Evolutionary conservation across 2,113 vertebrate genomes (phyloP).

Genomic region (Apteryx mantelli): DNA sequence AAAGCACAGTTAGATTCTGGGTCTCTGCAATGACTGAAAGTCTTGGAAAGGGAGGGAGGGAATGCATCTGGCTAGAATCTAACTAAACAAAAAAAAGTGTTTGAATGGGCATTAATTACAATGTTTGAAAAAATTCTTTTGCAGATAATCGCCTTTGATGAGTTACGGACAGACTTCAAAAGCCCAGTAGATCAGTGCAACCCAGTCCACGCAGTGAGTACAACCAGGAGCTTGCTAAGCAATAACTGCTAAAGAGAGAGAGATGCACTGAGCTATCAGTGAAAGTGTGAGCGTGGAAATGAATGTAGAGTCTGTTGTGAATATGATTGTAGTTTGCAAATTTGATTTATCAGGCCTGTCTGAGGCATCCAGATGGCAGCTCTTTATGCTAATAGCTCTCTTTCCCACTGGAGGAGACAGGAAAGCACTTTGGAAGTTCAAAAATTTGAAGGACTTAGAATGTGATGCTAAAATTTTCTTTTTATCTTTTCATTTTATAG

Average conservation of each 20-base stretch:
- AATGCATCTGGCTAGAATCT: neutral
- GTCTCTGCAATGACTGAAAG: no score
- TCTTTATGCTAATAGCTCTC: neutral
- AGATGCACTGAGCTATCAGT: neutral
- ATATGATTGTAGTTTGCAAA: neutral
- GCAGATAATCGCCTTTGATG: conserved; percentile 98
- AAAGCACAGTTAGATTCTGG: no score
- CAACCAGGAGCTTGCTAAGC: neutral
- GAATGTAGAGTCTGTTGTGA: neutral
- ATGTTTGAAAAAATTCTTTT: conserved; percentile 61
- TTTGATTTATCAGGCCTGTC: neutral
- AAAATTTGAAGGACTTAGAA: neutral
- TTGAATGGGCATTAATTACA: neutral
- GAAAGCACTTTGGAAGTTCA: neutral
- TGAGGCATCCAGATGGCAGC: neutral
- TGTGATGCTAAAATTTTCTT: neutral
- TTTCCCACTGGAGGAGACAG: neutral
- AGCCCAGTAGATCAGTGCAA: conserved; percentile 98
- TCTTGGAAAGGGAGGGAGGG: neutral
- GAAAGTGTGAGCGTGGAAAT: neutral
- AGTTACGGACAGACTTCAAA: conserved; percentile 97
- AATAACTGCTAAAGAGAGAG: neutral
- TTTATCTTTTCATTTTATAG: neutral
- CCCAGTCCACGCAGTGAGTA: conserved; percentile 93
- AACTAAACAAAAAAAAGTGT: neutral